A percentile compares a stretch with the other conserved stretches of the same genome.
Evolutionary conservation across 23 tunicate genomes (phyloP).

Genomic region (Halocynthia aurantium): DNA sequence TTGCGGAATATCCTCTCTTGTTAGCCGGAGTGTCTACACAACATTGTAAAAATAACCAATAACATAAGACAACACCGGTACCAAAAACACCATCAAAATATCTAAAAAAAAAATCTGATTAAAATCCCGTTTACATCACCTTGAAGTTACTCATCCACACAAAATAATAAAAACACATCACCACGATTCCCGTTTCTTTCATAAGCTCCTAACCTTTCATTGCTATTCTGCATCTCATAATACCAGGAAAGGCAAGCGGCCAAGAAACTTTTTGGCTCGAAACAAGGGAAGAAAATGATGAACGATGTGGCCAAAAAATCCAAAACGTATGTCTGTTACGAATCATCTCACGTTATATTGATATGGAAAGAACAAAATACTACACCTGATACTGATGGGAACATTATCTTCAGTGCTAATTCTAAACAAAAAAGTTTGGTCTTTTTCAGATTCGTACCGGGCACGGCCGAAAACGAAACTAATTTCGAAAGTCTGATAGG

Average conservation of each 20-base stretch:
- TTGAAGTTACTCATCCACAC: no score
- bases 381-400: conserved; percentile 1
- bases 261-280: conserved; percentile 78
- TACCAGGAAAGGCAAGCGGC: conserved; percentile 61
- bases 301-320: conserved; percentile 57
- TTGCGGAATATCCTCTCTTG: no score
- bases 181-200: no score
- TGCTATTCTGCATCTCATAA: no score
- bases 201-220: no score
- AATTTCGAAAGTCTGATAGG: conserved; percentile 2
- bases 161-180: no score
- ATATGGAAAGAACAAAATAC: conserved; percentile 46
- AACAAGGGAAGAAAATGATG: conserved; percentile 66
- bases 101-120: no score
- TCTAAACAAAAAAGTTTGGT: background rate
- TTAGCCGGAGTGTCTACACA: no score
- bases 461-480: conserved; percentile 36
- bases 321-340: conserved; percentile 38
- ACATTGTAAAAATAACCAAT: no score
- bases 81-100: no score
- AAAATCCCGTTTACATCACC: no score
- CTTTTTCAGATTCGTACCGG: conserved; percentile 59
- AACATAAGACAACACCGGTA: no score
- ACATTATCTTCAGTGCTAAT: background rate
- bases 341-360: background rate